Base-by-base conservation (phyloP, 2,113 vertebrate species). In the Lepisosteus oculatus region DNA sequence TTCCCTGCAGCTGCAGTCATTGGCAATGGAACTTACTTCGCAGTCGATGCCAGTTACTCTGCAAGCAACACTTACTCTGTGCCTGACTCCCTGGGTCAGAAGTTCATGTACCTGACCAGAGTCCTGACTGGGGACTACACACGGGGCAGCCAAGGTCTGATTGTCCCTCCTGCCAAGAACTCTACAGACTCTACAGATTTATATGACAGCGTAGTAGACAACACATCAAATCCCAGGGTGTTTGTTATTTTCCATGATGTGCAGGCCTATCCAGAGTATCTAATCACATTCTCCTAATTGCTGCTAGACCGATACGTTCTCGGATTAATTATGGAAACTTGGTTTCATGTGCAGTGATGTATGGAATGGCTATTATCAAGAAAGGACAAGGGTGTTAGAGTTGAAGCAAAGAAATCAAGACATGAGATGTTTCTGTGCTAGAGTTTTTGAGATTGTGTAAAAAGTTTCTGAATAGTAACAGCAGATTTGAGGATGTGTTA, bases 201-300 rank as follows among this genome's bases (percentile, higher is more conserved):
- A 47, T 96, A 79, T 55, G 92, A 95, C 76, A 95, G 91, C 3
- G 90, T 93, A 8, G 83, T 81, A 2, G 85, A 95, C 70, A 41
- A 78, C 0, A 0, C 14, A 0, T 0, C 0, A 0, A 9, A 3
- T 0, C 93, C 93, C 2, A 12, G 59, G 11, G 86, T 95, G 79
- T 95, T 95, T 62, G 72, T 96, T 0, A 81, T 93, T 64, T 95
- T 94, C 77, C 81, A 75, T 65, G 94, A 95, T 61, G 79, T 86
- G 17, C 90, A 93, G 72, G 93, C 94, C 0, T 95, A 95, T 65
- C 95, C 94, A 9, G 92, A 94, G 67, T 92, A 94, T 59, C 83
- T 96, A 0, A 93, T 94, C 80, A 93, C 90, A 9, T 95, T 94
- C 65, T 80, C 29, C 2, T 29, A 29, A 29, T 29, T 29, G 29